Base-by-base conservation (phyloP, 1,140 invertebrate species). In the Mamestra configurata region DNA sequence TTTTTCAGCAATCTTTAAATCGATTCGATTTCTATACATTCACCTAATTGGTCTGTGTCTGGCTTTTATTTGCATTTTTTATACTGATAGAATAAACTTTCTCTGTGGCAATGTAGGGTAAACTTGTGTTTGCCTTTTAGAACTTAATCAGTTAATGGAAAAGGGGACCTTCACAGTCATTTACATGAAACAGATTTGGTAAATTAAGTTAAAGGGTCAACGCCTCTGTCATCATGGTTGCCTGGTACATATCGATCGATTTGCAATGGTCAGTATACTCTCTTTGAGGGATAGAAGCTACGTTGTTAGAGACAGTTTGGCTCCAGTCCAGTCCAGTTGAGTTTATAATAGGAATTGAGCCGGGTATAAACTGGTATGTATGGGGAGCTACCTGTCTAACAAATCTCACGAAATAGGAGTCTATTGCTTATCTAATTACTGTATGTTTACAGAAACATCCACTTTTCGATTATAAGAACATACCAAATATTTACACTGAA, bases 1-100 rank as follows among this genome's bases (percentile, higher is more conserved):
- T 68, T 68, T 68, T 43, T 43, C 24, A 2, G 20, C 22, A 13
- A 1, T 64, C 40, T 13, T 24, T 13, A 46, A 46, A 55, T 43
- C 22, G 35, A 40, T 43, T 66, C 61, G 64, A 61, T 61, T 61
- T 61, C 15, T 61, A 31, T 43, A 68, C 64, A 24, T 46, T 68
- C 64, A 46, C 64, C 4, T 68, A 68, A 68, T 68, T 68, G 64
- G 37, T 43, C 20, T 20, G 18, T 46, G 35, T 46, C 10, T 43
- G 64, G 43, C 4, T 15, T 15, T 49, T 49, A 49, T 49, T 49
- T 49, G 2, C 15, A 49, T 49, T 15, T 49, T 49, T 49, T 49
- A 0, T 49, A n/a, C 2, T 49, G 13, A 49, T n/a, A n/a, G 13
- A 15, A 15, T 49, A 49, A n/a, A 49, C 43, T 49, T 49, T 49